Evolutionary conservation across 2,888 invertebrate species (phyloP), one percentile per base, ranked within the genome.

Genomic region (Nephrotoma flavescens): DNA sequence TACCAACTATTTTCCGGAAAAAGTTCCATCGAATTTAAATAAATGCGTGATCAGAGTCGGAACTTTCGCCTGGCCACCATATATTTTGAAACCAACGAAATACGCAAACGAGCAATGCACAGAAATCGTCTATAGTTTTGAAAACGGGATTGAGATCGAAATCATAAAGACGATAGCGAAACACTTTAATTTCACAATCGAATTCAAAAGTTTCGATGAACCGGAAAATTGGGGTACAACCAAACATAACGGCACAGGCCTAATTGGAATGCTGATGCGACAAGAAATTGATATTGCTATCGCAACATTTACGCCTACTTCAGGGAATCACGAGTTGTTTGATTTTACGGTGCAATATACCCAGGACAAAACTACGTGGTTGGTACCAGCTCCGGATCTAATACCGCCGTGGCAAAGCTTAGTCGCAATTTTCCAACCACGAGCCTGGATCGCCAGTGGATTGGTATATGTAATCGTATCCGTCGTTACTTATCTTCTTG

Each of bases 301-400:
- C 19, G 87, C 86, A 1, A 87, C 85, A 57, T 19, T 87, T 6
- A 86, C 87, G 7, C 86, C 87, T 6, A 86, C 3, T 42, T 7
- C 4, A 42, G 57, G 6, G 41, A 5, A 19, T 41, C 87, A 87
- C 41, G 9, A 47, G 2, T 15, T 44, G 57, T 87, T 87, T 86
- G 87, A 87, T 44, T 87, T 87, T 86, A 87, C 83, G 15, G n/a
- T 87, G 6, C 87, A 87, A 42, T 87, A 87, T 45, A 86, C 45
- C 4, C 87, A 87, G 44, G 87, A 87, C 41, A 83, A 57, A 42
- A 87, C 86, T 6, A 87, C 86, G 19, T 87, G 87, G 87, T n/a
- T 87, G 41, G 86, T 87, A 9, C 86, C 87, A 6, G 42, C 19
- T 1, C 86, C 87, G 7, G 57, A 71, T n/a, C 15, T 45, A 7